Base-by-base conservation (phyloP, 2,797 vertebrate genomes). In the Oreochromis mossambicus region DNA sequence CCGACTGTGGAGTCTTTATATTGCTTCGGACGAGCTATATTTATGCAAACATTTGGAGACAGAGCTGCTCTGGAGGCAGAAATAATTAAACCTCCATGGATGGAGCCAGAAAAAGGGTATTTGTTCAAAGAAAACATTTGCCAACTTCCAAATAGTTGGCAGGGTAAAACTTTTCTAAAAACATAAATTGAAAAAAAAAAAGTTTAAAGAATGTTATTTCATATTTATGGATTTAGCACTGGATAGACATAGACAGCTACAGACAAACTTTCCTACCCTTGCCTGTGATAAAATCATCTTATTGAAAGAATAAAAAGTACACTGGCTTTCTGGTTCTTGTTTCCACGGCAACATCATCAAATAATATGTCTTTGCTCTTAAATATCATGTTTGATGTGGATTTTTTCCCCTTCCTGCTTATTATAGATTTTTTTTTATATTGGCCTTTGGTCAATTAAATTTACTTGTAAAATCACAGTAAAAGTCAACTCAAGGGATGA, bases 21-120 rank as follows among this genome's bases (percentile, higher is more conserved):
- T n/a, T 48, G 17, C 24, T 50, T 21, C 1, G 17, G 68, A 50
- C 17, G 8, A 83, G 78, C 77, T 86, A 82, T 36, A 34, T 77
- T 78, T 78, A 70, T 80, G 68, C 58, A 85, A 87, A 90, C 79
- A 81, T 66, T 83, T 87, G 50, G 50, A 78, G 36, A 83, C 78
- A 9, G 84, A 88, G 79, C 73, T 36, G 55, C 83, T 84, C 84
- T 50, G 34, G 32, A 68, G 63, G 75, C 79, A 83, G 66, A 73
- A 85, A 83, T 85, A 84, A 91, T 91, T 79, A 90, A 90, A 88
- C 73, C 55, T 82, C 66, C 8, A 5, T 46, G 80, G 77, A 80
- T 54, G 61, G 32, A 70, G 68, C 43, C 15, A 32, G 41, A 19
- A 66, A 56, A 36, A 21, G 55, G 43, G 10, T 11, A 26, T 63